These are phyloP conservation scores for Lepidocolaptes lacrymiger DNA, from an alignment of 2,797 vertebrate species.

Conservation along the genomic window DNA sequence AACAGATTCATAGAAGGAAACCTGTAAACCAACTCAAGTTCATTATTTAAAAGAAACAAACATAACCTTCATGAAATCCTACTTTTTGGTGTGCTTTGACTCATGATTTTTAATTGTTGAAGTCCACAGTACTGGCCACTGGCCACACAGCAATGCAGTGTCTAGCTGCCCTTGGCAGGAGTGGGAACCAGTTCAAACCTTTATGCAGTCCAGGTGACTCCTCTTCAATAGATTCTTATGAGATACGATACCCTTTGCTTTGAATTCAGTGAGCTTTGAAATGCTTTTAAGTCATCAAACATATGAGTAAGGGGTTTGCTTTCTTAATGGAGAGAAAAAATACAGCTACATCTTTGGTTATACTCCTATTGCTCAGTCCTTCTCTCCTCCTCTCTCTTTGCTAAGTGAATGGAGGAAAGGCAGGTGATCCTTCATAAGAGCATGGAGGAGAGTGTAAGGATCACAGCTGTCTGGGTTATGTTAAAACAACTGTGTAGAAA, in stretches of 20 bases:
- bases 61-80: background rate
- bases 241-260: background rate
- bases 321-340: background rate
- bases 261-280: background rate
- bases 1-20: background rate
- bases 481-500: background rate
- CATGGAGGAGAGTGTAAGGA: background rate
- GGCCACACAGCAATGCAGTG: fast-evolving
- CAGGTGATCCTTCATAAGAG: too few species aligned
- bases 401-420: background rate
- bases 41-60: background rate
- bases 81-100: background rate
- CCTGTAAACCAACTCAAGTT: background rate
- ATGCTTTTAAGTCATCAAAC: background rate
- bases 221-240: background rate
- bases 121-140: background rate
- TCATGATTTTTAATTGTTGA: background rate
- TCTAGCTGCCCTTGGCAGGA: background rate
- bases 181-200: background rate
- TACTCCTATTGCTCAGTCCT: background rate
- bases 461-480: background rate
- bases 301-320: background rate
- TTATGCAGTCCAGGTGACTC: background rate
- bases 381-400: background rate
- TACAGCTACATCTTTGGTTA: background rate